Conservation (phyloP, 1,140 invertebrate species). For the Physella acuta region DNA sequence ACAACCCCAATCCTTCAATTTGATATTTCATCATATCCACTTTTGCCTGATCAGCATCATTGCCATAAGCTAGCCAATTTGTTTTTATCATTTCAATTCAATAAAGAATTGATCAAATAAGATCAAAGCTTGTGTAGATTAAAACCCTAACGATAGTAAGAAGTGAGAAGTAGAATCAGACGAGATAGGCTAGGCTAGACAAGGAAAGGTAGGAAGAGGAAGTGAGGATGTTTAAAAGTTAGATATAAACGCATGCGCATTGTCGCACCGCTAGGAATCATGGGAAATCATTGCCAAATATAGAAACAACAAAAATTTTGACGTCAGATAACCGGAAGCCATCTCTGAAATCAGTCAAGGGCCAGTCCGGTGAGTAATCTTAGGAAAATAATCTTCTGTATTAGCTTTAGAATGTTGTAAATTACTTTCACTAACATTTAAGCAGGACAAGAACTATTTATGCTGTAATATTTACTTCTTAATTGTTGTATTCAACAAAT, state of each 20-base stretch:
- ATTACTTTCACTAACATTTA: too few species aligned
- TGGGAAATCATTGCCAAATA: constrained; percentile 17
- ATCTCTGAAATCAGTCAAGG: constrained; percentile 12
- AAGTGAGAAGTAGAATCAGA: background rate
- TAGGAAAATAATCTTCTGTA: background rate
- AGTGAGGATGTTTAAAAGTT: background rate
- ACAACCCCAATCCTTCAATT: constrained; percentile 14
- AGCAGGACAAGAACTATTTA: too few species aligned
- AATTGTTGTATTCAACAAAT: too few species aligned
- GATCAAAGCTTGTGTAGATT: constrained; percentile 27
- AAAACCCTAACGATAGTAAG: background rate
- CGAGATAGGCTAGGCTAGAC: background rate
- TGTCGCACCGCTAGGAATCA: background rate
- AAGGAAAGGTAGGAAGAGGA: constrained; percentile 5
- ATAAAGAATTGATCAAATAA: constrained; percentile 27
- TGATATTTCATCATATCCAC: constrained; percentile 13
- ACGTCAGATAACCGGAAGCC: constrained; percentile 18
- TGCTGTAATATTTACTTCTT: too few species aligned
- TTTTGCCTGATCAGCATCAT: constrained; percentile 18
- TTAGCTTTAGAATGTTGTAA: too few species aligned
- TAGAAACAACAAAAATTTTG: constrained; percentile 20
- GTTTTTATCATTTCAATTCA: constrained; percentile 21
- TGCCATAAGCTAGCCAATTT: constrained; percentile 5
- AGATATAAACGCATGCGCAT: constrained; percentile 10
- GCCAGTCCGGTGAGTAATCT: constrained; percentile 24